These are phyloP conservation scores for Hydrocynus forskahlii DNA, from an alignment of 2,797 vertebrate species.

Conservation along the genomic window DNA sequence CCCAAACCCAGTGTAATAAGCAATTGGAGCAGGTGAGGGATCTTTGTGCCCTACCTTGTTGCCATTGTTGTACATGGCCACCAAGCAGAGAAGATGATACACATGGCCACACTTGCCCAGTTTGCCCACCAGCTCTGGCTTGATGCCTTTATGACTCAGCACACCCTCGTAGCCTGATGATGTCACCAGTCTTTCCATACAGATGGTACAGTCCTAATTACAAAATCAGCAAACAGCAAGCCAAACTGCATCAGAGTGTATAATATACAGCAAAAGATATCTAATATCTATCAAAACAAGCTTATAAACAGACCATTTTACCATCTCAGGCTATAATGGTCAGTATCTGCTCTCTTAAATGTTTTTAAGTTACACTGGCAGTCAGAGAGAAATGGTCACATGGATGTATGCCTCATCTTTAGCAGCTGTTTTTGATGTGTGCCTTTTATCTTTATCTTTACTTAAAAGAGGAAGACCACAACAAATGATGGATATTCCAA, in stretches of 20 bases:
- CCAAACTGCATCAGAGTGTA: slow-evolving; percentile 18
- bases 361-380: too few species aligned
- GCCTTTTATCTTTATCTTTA: too few species aligned
- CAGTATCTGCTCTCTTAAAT: neutral
- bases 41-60: slow-evolving; percentile 85
- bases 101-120: slow-evolving; percentile 95
- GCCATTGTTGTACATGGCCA: slow-evolving; percentile 98
- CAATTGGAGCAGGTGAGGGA: neutral
- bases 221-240: slow-evolving; percentile 23
- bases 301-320: neutral
- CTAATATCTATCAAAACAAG: neutral
- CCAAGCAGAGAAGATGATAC: slow-evolving; percentile 96
- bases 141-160: slow-evolving; percentile 87
- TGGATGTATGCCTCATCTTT: too few species aligned
- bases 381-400: too few species aligned
- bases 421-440: too few species aligned
- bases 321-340: neutral
- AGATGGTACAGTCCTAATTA: slow-evolving; percentile 95
- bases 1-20: neutral
- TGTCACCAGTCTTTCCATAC: slow-evolving; percentile 92
- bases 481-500: too few species aligned
- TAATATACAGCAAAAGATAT: neutral
- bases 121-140: slow-evolving; percentile 92
- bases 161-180: slow-evolving; percentile 93
- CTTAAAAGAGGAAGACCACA: too few species aligned